A percentile compares a stretch with the other conserved stretches of the same genome.
These are phyloP conservation scores for Gnatocerus cornutus DNA, from an alignment of 2,888 invertebrate genomes.

Conservation along the genomic window DNA sequence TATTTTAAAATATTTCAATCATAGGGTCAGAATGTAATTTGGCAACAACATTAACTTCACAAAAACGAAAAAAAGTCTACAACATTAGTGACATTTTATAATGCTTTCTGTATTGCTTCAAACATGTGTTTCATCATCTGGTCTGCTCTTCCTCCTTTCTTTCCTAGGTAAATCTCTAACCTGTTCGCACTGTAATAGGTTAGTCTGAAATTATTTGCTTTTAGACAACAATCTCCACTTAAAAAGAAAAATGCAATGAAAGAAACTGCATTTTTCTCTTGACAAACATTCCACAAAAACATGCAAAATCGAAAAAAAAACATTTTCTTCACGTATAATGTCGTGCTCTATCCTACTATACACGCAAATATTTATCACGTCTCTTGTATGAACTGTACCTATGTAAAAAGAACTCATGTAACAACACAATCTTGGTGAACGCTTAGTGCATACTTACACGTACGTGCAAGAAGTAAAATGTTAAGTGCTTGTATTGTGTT, in stretches of 20 bases:
- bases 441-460: conserved; percentile 48
- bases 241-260: conserved; percentile 23
- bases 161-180: conserved; percentile 42
- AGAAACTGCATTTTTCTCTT: conserved; percentile 21
- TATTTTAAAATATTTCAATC: conserved; percentile 25
- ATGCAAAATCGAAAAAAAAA: conserved; percentile 9
- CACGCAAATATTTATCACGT: no score
- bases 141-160: conserved; percentile 48
- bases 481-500: conserved; percentile 50
- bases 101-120: conserved; percentile 39
- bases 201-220: conserved; percentile 37
- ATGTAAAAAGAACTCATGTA: no score
- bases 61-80: conserved; percentile 21
- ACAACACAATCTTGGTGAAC: conserved; percentile 8
- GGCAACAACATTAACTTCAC: conserved; percentile 34
- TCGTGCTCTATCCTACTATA: no score
- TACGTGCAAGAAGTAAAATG: conserved; percentile 38
- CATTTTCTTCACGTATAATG: no score
- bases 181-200: conserved; percentile 49
- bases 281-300: conserved; percentile 18
- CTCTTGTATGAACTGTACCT: no score
- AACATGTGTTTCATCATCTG: conserved; percentile 49
- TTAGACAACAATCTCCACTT: conserved; percentile 12
- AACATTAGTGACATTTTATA: conserved; percentile 12
- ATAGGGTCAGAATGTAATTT: conserved; percentile 24